Conservation (phyloP, 2,888 invertebrate species). For the Dasypolia templi region DNA sequence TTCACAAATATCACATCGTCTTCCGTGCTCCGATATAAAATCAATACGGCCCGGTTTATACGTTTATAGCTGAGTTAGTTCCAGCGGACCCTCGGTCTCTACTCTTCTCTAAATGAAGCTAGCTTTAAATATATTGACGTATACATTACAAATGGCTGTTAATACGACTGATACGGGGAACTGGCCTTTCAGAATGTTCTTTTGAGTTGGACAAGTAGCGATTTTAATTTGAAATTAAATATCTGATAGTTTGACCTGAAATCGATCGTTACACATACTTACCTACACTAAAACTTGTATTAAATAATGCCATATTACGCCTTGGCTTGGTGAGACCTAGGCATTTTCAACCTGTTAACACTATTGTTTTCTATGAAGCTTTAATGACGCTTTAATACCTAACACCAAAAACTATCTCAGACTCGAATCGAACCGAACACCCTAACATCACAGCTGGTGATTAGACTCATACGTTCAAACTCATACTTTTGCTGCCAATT, state of each 20-base stretch:
- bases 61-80: slow-evolving; percentile 77
- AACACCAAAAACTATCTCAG: neutral
- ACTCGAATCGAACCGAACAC: too few species aligned
- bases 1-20: neutral
- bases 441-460: neutral
- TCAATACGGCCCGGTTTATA: slow-evolving; percentile 75
- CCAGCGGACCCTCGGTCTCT: slow-evolving; percentile 41
- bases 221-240: neutral
- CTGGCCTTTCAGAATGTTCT: slow-evolving; percentile 2
- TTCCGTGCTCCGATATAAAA: slow-evolving; percentile 63
- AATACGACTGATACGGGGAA: neutral
- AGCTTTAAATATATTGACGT: slow-evolving; percentile 48
- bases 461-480: neutral
- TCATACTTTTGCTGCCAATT: slow-evolving; percentile 18
- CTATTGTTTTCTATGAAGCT: neutral
- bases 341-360: neutral
- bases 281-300: neutral
- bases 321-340: neutral
- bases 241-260: neutral
- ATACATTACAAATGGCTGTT: slow-evolving; percentile 48
- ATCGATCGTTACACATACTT: neutral
- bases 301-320: neutral
- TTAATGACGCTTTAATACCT: neutral
- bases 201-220: too few species aligned
- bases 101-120: slow-evolving; percentile 13